A percentile compares a stretch with the other conserved stretches of the same genome.
phyloP scores from a whole-genome alignment of 1,140 invertebrate genomes.

The Augochlora pura region DNA sequence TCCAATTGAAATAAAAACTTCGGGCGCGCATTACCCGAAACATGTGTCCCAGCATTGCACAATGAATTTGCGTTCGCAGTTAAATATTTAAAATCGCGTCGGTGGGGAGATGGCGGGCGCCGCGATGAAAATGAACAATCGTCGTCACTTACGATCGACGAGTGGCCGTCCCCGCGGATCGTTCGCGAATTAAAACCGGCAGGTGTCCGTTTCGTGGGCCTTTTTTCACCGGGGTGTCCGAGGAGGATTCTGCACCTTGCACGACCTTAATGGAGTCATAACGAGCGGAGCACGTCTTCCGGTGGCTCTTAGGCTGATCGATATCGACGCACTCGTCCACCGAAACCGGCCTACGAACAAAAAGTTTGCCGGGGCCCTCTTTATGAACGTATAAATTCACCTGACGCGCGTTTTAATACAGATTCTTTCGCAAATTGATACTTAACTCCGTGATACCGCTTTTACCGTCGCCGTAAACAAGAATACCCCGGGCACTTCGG shows the following conservation, averaged over 20 bases:
- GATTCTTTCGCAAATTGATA: conserved; percentile 33
- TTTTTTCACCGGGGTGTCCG: background rate
- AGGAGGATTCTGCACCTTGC: conserved; percentile 40
- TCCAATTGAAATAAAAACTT: too few relatives aligned
- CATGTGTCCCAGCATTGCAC: too few relatives aligned
- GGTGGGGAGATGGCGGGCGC: too few relatives aligned
- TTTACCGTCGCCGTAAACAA: conserved; percentile 3
- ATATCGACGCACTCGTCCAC: conserved; percentile 16
- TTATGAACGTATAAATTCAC: conserved; percentile 31
- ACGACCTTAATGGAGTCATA: conserved; percentile 36
- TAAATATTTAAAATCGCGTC: too few relatives aligned
- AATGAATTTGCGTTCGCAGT: too few relatives aligned
- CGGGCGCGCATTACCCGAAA: too few relatives aligned
- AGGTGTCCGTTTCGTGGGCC: background rate
- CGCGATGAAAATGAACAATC: background rate
- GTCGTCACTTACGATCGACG: background rate
- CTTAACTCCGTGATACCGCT: conserved; percentile 12
- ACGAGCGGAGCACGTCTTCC: background rate
- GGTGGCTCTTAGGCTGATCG: conserved; percentile 24
- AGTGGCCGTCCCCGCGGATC: background rate
- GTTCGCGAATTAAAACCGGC: conserved; percentile 5
- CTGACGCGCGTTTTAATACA: conserved; percentile 29
- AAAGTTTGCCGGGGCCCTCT: background rate
- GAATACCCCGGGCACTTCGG: background rate
- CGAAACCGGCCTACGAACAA: background rate